Evolutionary conservation across 2,797 vertebrate genomes (phyloP), one percentile per base, ranked within the genome.

Genomic region (Onychomys arenicola): DNA sequence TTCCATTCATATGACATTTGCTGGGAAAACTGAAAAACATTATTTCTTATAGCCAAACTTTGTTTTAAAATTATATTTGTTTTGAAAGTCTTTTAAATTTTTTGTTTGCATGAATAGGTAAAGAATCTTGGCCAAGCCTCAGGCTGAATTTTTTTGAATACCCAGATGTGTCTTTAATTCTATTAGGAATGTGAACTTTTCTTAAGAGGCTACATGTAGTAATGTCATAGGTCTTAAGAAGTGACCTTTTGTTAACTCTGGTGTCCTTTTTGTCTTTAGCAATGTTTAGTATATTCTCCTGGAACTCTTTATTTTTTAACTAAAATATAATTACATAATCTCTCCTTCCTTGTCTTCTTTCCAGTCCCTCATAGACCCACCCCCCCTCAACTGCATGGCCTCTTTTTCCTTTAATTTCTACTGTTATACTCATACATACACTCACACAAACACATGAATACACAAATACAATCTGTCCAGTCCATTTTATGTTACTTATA

Each of bases 161-260:
- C 9, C 27, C 73, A 95, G 77, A 93, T 59, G 55, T 95, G 92
- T 94, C 88, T 94, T 92, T 90, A 84, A 95, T 93, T 34, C 13
- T 34, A 84, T 89, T 85, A 77, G 46, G 29, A 94, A 94, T 94
- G 73, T 81, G 55, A 93, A 77, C 19, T 93, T 90, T 86, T 59
- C 25, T 81, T 71, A 88, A 57, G 49, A 88, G 40, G 87, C 92
- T 27, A 4, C 19, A 69, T 7, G 61, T 25, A 67, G 61, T 86
- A 69, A 78, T 90, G 87, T 69, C n/a, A 69, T 0, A 81, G 40
- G 46, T 6, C 19, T 85, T 88, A 90, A 25, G 80, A 88, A 91
- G 43, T 21, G 89, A 61, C 32, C 84, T 73, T 65, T 85, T 61
- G 82, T 87, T 85, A 32, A 34, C 55, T 34, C 49, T 82, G 2